Evolutionary conservation across 2,113 vertebrate genomes (phyloP).

Genomic region (Ctenomys sociabilis): DNA sequence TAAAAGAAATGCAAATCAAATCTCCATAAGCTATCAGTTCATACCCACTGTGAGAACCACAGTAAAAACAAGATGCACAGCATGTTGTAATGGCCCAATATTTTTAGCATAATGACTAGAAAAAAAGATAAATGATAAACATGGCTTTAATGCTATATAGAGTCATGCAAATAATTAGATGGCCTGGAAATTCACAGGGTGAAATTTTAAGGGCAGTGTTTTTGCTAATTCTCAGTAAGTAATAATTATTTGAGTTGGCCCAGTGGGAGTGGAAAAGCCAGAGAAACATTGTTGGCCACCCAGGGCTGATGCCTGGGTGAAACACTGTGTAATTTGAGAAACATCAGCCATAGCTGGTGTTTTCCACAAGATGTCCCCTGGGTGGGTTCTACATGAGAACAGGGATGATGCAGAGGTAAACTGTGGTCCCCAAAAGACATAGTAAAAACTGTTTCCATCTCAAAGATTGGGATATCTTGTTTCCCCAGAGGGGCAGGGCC

Average conservation of each 20-base stretch:
- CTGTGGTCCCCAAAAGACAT: not conserved
- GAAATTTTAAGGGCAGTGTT: not conserved
- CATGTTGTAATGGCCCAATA: not conserved
- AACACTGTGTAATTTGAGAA: not conserved
- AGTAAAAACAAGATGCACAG: not conserved
- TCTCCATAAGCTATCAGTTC: not conserved
- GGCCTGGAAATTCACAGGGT: not conserved
- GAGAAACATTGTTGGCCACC: not conserved
- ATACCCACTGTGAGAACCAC: not conserved
- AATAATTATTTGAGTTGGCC: not conserved
- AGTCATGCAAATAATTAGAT: not conserved
- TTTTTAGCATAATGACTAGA: not conserved
- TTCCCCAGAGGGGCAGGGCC: not conserved
- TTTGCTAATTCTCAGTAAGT: not conserved
- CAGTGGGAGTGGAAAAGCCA: not conserved
- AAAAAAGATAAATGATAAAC: not conserved
- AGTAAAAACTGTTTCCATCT: not conserved
- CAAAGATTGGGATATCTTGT: not conserved
- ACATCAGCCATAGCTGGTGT: not conserved
- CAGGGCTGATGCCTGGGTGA: not conserved
- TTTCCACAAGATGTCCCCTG: not conserved
- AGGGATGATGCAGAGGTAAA: accelerated
- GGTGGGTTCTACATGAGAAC: not conserved
- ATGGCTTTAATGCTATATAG: not conserved
- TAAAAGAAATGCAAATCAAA: not conserved